Conservation (phyloP, 2,113 vertebrate species). For the Nesoenas mayeri region DNA sequence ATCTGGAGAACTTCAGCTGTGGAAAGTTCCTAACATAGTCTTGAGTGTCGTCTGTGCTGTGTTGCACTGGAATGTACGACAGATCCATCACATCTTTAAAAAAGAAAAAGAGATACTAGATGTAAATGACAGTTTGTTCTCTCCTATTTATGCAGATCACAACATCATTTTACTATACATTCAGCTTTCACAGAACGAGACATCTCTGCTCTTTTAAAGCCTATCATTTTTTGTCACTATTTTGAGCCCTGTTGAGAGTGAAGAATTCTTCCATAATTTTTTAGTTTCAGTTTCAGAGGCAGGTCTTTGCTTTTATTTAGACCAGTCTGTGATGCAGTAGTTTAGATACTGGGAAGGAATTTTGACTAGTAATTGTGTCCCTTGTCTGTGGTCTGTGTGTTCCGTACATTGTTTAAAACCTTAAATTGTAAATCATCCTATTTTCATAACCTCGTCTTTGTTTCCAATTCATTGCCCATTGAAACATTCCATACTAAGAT, state of each 20-base stretch:
- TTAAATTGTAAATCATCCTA: neutral
- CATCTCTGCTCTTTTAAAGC: neutral
- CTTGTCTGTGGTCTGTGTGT: neutral
- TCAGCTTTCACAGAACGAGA: constrained; percentile 3
- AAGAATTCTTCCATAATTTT: neutral
- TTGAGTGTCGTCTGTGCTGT: neutral
- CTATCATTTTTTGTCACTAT: neutral
- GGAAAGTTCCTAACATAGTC: neutral
- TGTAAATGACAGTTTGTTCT: neutral
- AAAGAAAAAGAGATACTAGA: neutral
- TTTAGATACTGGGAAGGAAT: neutral
- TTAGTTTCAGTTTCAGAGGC: neutral
- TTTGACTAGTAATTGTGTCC: neutral
- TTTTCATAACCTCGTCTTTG: neutral
- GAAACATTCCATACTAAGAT: neutral
- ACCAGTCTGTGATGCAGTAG: neutral
- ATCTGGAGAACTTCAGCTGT: constrained; percentile 15
- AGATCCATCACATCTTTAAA: neutral
- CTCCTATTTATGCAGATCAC: neutral
- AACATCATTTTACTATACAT: neutral
- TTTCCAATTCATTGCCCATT: neutral
- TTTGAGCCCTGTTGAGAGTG: neutral
- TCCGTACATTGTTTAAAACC: neutral
- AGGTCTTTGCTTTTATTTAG: neutral
- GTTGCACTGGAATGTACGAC: neutral